Conservation (phyloP, 2,797 vertebrate genomes). For the Thaleichthys pacificus region DNA sequence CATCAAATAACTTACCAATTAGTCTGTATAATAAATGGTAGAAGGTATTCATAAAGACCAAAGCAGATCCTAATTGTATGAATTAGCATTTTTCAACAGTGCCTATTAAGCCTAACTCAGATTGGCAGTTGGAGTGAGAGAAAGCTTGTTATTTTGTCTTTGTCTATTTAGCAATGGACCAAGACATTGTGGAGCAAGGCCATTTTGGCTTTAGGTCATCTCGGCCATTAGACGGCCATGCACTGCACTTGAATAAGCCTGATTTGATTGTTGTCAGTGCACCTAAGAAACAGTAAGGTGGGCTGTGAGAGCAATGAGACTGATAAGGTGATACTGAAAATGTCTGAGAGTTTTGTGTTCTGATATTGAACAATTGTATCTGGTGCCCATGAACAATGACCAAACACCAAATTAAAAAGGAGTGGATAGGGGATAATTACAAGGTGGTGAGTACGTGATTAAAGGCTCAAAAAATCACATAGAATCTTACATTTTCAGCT, state of each 20-base stretch:
- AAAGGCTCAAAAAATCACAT: background rate
- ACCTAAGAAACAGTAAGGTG: slow-evolving; percentile 2
- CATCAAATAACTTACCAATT: too few relatives aligned
- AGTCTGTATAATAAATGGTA: too few relatives aligned
- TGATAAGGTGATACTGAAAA: background rate
- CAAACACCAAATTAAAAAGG: background rate
- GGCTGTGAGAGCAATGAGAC: background rate
- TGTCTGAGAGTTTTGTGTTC: background rate
- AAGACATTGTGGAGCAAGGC: background rate
- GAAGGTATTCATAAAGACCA: slow-evolving; percentile 15
- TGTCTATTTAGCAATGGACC: background rate
- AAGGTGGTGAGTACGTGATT: background rate
- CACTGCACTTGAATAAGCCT: background rate
- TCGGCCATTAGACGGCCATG: background rate
- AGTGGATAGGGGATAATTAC: background rate
- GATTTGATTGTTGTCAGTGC: slow-evolving; percentile 6
- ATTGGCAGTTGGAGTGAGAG: slow-evolving; percentile 14
- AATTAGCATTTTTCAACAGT: slow-evolving; percentile 44
- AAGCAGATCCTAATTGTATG: background rate
- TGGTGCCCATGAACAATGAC: background rate
- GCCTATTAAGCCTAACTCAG: background rate
- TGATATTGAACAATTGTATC: background rate
- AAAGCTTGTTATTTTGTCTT: slow-evolving; percentile 9
- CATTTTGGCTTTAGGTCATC: too few relatives aligned
- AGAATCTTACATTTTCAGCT: background rate